Base-by-base conservation (phyloP, 1,140 invertebrate genomes). In the Trachymyrmex cornetzi region DNA sequence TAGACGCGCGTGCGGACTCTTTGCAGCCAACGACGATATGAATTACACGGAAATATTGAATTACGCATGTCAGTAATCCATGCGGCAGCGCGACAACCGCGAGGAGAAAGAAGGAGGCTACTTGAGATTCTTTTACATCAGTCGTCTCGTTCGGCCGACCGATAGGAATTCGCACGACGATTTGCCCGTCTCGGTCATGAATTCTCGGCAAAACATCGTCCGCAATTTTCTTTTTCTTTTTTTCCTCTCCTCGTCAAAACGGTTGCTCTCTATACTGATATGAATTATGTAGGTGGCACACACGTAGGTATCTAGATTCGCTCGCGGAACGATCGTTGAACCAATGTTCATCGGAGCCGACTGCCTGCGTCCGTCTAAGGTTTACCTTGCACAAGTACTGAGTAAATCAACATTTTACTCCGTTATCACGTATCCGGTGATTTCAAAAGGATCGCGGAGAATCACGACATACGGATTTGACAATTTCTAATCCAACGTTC, bases 11-110 rank as follows among this genome's bases (percentile, higher is more conserved):
- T 30, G 55, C 53, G 67, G 63, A 64, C 14, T 72, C 69, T 64
- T 69, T 44, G 86, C 77, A 74, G 61, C 64, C 87, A 34, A 74
- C 85, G 59, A 64, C 50, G 85, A 88, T 85, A 90, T 92, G 69
- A 89, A 89, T 92, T 92, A 91, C 91, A 91, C 85, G 90, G 91
- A 92, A 92, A 92, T 92, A 91, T 92, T 89, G 72, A 30, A 82
- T 92, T 92, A 90, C 90, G 57, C n/a, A 61, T 34, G 77, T 44
- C 66, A 69, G 66, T 85, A 79, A 74, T 79, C 24, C 75, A 74
- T 3, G 16, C 27, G 7, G 19, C 16, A 19, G 22, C 59, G 71
- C 82, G 64, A 64, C 82, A 64, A 66, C 77, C 61, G 79, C 57
- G 48, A 55, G 22, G 22, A 44, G 30, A 57, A 27, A 16, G 22